Evolutionary conservation across 2,113 vertebrate genomes (phyloP), one percentile per base, ranked within the genome.

Genomic region (Chauna torquata): DNA sequence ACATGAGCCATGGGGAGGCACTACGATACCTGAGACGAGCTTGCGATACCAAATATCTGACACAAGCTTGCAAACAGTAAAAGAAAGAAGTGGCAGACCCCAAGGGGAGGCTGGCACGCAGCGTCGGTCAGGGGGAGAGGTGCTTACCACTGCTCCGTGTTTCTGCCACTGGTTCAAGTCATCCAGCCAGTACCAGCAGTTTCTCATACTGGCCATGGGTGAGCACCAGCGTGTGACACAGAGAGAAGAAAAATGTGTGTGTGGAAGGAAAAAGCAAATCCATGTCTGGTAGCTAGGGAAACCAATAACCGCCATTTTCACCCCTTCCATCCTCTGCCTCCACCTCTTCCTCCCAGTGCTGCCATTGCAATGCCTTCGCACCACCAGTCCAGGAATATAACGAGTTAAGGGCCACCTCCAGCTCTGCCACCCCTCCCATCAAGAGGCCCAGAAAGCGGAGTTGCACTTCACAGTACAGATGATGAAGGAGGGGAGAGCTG

Each of bases 171-270:
- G 82, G 20, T 20, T n/a, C 40, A 4, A 16, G 22, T 62, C 69
- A 75, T 24, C 25, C 47, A 81, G 20, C 6, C 55, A 32, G 55
- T 19, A 64, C 70, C n/a, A 69, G 40, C 4, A 0, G 25, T 40
- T 55, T 69, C 49, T 42, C 2, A 0, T n/a, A 32, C 28, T 49
- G 40, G 42, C 16, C 40, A 58, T 0, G 1, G 20, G 14, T 0
- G 5, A 65, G 44, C 36, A 66, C 27, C 38, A 49, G 40, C 1
- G 0, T 13, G 20, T 14, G 19, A 66, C 36, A 52, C 27, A 4
- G 18, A 3, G 23, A 45, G 34, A 68, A 11, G 38, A 74, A 74
- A 66, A 38, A 28, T 17, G 12, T 11, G 19, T 23, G 59, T 10
- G 8, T 74, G n/a, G 57, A 36, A 84, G 25, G 14, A 27, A 64